These are phyloP conservation scores for Delichon dasypus DNA, from an alignment of 2,797 vertebrate genomes.

Conservation along the genomic window DNA sequence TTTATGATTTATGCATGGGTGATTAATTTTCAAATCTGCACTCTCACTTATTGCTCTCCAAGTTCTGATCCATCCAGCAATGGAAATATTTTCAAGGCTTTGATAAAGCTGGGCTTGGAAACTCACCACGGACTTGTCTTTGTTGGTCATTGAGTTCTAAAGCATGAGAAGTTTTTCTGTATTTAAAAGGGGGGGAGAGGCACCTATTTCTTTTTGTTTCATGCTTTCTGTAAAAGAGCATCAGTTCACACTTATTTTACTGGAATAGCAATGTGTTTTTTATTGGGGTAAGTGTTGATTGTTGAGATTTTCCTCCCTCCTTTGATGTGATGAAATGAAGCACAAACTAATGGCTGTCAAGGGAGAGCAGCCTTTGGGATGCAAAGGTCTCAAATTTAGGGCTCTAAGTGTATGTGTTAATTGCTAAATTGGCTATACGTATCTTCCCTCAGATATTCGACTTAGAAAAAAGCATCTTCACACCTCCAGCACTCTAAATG, in stretches of 20 bases:
- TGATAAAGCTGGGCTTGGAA: background rate
- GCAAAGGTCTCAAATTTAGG: background rate
- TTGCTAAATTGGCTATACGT: background rate
- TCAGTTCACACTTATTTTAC: background rate
- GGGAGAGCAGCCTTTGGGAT: background rate
- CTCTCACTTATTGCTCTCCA: background rate
- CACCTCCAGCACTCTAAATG: background rate
- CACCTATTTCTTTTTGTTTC: background rate
- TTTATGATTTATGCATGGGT: background rate
- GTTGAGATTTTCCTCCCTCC: background rate
- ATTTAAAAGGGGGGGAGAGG: rapidly evolving
- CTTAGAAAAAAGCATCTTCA: background rate
- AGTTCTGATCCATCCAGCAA: rapidly evolving
- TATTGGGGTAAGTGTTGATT: background rate
- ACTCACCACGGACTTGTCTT: background rate
- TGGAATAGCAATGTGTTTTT: background rate
- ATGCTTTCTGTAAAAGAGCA: background rate
- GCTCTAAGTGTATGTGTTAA: background rate
- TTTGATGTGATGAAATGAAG: background rate
- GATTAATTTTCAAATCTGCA: background rate
- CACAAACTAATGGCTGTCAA: background rate
- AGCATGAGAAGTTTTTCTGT: background rate
- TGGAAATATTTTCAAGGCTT: background rate
- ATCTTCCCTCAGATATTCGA: background rate
- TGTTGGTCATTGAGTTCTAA: background rate